phyloP scores from a whole-genome alignment of 1,140 invertebrate genomes.

The Ylistrum balloti region DNA sequence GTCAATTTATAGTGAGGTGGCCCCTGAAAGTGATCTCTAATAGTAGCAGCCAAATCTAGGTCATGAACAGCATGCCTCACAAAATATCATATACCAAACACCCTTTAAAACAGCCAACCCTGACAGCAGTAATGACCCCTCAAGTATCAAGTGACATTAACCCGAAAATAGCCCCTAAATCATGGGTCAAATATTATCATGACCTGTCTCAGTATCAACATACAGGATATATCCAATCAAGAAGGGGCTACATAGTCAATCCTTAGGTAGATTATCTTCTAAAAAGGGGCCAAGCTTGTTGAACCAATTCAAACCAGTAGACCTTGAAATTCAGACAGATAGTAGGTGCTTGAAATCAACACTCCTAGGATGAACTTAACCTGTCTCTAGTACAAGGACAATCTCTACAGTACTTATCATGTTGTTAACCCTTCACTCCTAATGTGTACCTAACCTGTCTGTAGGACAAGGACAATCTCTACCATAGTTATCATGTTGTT shows the following conservation, averaged over 20 bases:
- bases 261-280: neutral
- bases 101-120: neutral
- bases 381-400: too few relatives aligned
- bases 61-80: neutral
- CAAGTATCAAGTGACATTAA: neutral
- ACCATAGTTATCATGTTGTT: too few relatives aligned
- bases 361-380: too few relatives aligned
- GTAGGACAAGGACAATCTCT: too few relatives aligned
- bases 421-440: too few relatives aligned
- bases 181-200: neutral
- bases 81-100: conserved; percentile 8
- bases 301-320: neutral
- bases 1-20: neutral
- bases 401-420: too few relatives aligned
- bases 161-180: neutral
- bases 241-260: neutral
- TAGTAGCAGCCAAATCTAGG: neutral
- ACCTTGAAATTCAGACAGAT: neutral
- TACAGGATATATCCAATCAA: too few relatives aligned
- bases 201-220: neutral
- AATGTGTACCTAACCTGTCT: too few relatives aligned
- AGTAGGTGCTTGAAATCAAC: neutral
- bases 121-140: conserved; percentile 13
- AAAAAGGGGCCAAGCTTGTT: conserved; percentile 21
- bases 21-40: conserved; percentile 14